phyloP scores from a whole-genome alignment of 64 coral and sea anemone genomes.

The Orbicella faveolata region DNA sequence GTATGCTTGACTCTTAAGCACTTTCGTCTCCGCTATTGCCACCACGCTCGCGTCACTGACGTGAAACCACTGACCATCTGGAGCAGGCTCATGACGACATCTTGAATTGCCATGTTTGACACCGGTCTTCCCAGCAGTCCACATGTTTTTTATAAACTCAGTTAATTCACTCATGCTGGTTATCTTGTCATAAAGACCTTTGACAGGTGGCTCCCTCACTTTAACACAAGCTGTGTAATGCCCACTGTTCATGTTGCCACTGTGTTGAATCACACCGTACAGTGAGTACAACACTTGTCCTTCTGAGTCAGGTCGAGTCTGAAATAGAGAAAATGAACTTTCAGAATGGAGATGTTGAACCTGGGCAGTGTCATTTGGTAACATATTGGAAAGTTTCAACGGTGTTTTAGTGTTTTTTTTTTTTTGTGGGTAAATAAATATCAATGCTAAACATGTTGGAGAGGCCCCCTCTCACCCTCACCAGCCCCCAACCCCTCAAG shows the following conservation, averaged over 20 bases:
- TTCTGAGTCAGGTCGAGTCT: constrained; percentile 64
- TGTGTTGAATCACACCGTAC: constrained; percentile 84
- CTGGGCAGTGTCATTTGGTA: neutral
- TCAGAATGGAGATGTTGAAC: neutral
- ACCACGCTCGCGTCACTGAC: constrained; percentile 83
- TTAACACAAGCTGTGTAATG: constrained; percentile 95
- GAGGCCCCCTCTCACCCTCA: too few species aligned
- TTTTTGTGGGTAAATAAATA: too few species aligned
- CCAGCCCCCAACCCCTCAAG: too few species aligned
- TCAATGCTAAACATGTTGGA: too few species aligned
- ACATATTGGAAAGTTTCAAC: neutral
- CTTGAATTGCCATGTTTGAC: neutral
- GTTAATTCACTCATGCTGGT: constrained; percentile 58
- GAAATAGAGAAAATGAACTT: neutral
- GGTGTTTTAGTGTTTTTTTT: too few species aligned
- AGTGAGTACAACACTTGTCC: constrained; percentile 79
- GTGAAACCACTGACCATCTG: constrained; percentile 88
- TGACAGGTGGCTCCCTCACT: constrained; percentile 26
- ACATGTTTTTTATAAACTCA: constrained; percentile 65
- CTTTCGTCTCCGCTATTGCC: constrained; percentile 50
- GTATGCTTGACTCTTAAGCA: constrained; percentile 92
- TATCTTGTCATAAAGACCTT: constrained; percentile 44
- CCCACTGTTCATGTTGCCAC: constrained; percentile 86
- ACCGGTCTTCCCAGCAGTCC: constrained; percentile 24
- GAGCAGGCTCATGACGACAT: constrained; percentile 28